Percentiles rank a stretch among this genome's conserved stretches.
Evolutionary conservation across 2,888 invertebrate species (phyloP).

Genomic region (Ophion obscuratus): DNA sequence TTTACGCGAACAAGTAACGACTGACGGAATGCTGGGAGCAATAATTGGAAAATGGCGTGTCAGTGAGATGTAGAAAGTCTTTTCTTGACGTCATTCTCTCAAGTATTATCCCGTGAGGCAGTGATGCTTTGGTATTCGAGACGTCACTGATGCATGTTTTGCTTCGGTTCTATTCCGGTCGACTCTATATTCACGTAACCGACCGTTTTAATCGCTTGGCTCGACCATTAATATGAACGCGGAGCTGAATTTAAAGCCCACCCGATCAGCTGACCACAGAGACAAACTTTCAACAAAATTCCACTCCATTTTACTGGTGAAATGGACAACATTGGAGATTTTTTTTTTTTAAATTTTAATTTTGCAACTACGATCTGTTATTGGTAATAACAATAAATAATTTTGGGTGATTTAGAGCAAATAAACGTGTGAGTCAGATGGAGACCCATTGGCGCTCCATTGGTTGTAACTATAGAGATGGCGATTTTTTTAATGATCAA

Average conservation of each 20-base stretch:
- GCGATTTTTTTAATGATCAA: neutral
- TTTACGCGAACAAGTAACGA: neutral
- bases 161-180: conserved; percentile 77
- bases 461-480: neutral
- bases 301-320: neutral
- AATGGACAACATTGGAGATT: no score
- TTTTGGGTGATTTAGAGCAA: no score
- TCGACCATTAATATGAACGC: conserved; percentile 58
- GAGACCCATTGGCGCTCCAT: no score
- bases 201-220: conserved; percentile 76
- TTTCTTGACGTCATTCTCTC: conserved; percentile 24
- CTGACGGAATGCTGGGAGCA: neutral
- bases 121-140: conserved; percentile 23
- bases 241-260: conserved; percentile 3
- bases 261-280: conserved; percentile 40
- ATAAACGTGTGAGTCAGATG: no score
- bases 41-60: conserved; percentile 44
- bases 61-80: neutral
- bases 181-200: conserved; percentile 77
- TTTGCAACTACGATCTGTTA: no score
- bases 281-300: neutral
- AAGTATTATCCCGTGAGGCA: neutral
- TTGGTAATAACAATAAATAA: no score
- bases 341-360: no score
- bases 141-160: conserved; percentile 75